A percentile compares a stretch with the other conserved stretches of the same genome.
Conservation (phyloP, 2,888 invertebrate genomes). For the Drosophila testacea region DNA sequence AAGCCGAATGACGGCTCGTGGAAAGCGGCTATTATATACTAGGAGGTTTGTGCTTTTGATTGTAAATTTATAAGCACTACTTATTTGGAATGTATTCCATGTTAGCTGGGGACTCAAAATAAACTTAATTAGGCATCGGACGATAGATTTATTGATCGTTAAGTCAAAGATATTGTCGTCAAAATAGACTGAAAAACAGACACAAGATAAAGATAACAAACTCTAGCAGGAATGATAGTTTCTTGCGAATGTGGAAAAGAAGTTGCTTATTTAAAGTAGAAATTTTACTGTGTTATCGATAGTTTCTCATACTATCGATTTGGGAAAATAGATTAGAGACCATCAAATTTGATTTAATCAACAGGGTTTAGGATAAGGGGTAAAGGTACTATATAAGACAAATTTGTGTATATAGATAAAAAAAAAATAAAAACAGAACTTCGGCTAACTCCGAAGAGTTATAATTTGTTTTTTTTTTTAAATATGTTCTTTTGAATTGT, state of each 20-base stretch:
- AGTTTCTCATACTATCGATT: background rate
- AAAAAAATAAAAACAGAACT: slow-evolving; percentile 4
- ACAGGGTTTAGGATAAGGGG: background rate
- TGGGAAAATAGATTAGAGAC: too few species aligned
- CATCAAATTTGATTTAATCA: too few species aligned
- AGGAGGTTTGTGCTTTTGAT: background rate
- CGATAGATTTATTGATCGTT: background rate
- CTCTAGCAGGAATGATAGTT: too few species aligned
- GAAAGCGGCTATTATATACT: too few species aligned
- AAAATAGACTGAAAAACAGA: background rate
- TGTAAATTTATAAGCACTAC: background rate
- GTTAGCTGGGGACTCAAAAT: background rate
- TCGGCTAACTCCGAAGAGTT: slow-evolving; percentile 32
- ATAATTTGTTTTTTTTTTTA: slow-evolving; percentile 1
- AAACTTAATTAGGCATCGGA: slow-evolving; percentile 2
- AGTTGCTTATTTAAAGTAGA: too few species aligned
- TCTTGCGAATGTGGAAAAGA: too few species aligned
- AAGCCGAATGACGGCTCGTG: too few species aligned
- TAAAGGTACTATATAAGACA: background rate
- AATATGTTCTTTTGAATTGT: slow-evolving; percentile 4
- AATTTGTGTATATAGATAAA: background rate
- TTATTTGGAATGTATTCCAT: background rate
- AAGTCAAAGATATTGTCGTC: background rate
- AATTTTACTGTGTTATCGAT: background rate
- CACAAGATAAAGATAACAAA: background rate